Percentiles rank a stretch among this genome's conserved stretches.
phyloP scores from a whole-genome alignment of 2,888 invertebrate species.

The Parnassius smintheus region DNA sequence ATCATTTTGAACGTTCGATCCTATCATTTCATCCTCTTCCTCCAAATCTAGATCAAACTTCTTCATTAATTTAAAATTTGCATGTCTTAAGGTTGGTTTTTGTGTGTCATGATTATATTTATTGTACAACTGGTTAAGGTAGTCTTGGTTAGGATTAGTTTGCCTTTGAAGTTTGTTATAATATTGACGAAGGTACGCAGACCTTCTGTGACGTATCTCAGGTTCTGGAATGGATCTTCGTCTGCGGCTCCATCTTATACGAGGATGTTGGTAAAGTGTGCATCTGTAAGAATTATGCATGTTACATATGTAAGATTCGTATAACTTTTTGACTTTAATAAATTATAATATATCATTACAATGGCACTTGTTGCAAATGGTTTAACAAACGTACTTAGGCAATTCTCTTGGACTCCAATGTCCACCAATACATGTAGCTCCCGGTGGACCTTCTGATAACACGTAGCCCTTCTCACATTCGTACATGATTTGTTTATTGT shows the following conservation, averaged over 20 bases:
- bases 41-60: constrained; percentile 64
- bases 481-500: constrained; percentile 97
- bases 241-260: constrained; percentile 89
- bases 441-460: constrained; percentile 92
- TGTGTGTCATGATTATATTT: constrained; percentile 68
- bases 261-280: constrained; percentile 91
- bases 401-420: constrained; percentile 95
- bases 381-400: constrained; percentile 81
- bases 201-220: constrained; percentile 63
- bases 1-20: constrained; percentile 41
- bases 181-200: constrained; percentile 67
- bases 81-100: constrained; percentile 71
- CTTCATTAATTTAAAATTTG: constrained; percentile 73
- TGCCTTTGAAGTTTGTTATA: constrained; percentile 60
- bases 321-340: too few relatives aligned
- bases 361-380: background rate
- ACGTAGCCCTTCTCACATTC: constrained; percentile 96
- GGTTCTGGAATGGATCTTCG: constrained; percentile 78
- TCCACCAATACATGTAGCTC: constrained; percentile 97
- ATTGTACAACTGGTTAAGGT: constrained; percentile 62
- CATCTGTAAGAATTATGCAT: constrained; percentile 79
- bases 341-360: too few relatives aligned
- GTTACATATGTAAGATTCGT: too few relatives aligned
- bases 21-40: constrained; percentile 48
- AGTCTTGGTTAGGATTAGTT: constrained; percentile 50